These are phyloP conservation scores for Dolichoris vasculosae DNA, from an alignment of 1,140 invertebrate genomes.

Conservation along the genomic window DNA sequence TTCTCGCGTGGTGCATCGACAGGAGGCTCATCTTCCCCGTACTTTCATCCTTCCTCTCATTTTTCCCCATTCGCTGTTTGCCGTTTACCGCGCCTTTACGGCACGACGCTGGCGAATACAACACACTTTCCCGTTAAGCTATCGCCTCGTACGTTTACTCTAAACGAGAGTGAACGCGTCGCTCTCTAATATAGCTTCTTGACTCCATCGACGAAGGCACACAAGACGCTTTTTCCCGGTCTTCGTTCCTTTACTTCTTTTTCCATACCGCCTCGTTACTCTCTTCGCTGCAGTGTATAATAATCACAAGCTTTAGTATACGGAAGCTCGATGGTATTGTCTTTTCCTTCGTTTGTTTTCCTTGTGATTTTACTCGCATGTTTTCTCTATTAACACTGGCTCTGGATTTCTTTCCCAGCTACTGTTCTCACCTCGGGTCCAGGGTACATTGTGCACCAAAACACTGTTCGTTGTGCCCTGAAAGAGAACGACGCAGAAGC, in stretches of 20 bases:
- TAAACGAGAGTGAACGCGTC: conserved; percentile 27
- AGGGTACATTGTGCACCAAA: conserved; percentile 38
- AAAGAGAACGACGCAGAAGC: background rate
- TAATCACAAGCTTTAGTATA: conserved; percentile 5
- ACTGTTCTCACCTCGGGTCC: conserved; percentile 38
- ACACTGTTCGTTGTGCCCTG: conserved; percentile 9
- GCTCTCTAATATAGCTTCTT: background rate
- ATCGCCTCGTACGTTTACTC: conserved; percentile 28
- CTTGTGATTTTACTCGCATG: conserved; percentile 4
- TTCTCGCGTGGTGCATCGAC: background rate
- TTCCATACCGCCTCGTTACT: background rate
- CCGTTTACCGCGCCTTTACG: background rate
- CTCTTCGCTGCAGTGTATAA: background rate
- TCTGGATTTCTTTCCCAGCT: background rate
- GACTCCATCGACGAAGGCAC: background rate
- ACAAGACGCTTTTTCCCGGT: too few species aligned
- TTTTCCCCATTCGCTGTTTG: background rate
- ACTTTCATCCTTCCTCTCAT: background rate
- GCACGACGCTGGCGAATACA: background rate
- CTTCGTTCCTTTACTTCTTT: background rate
- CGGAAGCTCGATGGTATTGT: conserved; percentile 7
- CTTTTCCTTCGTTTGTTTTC: conserved; percentile 26
- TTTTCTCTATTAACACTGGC: too few species aligned
- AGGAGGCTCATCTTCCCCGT: background rate
- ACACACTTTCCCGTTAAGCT: conserved; percentile 15